Evolutionary conservation across 53 echinoderm and acorn worm genomes (phyloP).

Genomic region (Henricia sp.): DNA sequence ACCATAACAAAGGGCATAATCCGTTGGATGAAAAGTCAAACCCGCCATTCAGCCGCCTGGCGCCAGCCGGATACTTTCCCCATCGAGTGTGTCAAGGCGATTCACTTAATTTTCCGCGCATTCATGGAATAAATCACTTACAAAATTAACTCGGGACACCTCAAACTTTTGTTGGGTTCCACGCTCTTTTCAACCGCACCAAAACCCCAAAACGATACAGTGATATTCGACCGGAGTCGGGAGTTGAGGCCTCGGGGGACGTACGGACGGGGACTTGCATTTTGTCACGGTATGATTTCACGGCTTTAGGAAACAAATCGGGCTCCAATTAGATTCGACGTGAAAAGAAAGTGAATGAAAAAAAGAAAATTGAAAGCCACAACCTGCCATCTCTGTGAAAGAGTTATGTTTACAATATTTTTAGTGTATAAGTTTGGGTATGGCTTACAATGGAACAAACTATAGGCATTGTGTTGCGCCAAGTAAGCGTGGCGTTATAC

Average conservation of each 20-base stretch:
- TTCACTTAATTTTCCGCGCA: conserved; percentile 33
- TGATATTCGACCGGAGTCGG: not conserved
- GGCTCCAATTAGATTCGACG: not conserved
- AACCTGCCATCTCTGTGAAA: conserved; percentile 4
- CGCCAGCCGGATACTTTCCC: conserved; percentile 29
- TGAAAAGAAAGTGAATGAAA: not conserved
- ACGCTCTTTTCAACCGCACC: conserved; percentile 4
- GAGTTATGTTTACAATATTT: conserved; percentile 49
- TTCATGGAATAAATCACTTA: conserved; percentile 55
- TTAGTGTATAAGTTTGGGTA: conserved; percentile 17
- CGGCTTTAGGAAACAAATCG: not conserved
- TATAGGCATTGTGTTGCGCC: conserved; percentile 31
- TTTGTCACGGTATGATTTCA: not conserved
- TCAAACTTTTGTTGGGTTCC: conserved; percentile 42
- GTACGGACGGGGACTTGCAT: conserved; percentile 5
- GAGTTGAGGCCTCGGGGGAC: conserved; percentile 10
- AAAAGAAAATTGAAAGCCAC: not conserved
- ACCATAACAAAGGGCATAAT: not conserved
- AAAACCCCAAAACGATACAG: conserved; percentile 1
- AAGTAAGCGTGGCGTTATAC: conserved; percentile 27
- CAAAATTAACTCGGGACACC: conserved; percentile 59
- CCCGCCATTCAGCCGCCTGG: conserved; percentile 15
- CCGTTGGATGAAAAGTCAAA: conserved; percentile 30
- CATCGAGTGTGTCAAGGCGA: conserved; percentile 47
- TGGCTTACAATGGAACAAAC: conserved; percentile 21